Evolutionary conservation across 2,113 vertebrate genomes (phyloP).

Genomic region (Scalopus aquaticus): DNA sequence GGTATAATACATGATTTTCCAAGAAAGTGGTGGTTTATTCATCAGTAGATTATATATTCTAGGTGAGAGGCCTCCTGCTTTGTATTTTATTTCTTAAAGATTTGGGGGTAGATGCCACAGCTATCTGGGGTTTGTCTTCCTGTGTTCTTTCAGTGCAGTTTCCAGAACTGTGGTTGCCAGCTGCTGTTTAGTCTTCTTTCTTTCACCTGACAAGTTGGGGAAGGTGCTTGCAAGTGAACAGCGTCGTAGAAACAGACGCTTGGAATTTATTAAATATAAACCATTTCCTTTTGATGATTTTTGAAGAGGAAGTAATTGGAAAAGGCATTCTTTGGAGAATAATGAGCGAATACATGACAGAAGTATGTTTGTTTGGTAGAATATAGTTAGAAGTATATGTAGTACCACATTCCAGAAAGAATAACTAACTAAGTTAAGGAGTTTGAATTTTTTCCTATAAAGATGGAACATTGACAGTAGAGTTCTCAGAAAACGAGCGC

Average conservation of each 20-base stretch:
- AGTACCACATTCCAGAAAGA: neutral
- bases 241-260: conserved; percentile 20
- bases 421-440: neutral
- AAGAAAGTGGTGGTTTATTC: conserved; percentile 35
- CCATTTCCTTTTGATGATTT: conserved; percentile 13
- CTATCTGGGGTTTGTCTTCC: neutral
- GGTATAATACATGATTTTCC: neutral
- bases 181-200: neutral
- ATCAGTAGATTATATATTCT: neutral
- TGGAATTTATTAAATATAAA: conserved; percentile 20
- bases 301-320: neutral
- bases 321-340: conserved; percentile 36
- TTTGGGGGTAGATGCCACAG: neutral
- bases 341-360: neutral
- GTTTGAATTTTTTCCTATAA: conserved; percentile 12
- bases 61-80: neutral
- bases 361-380: conserved; percentile 40
- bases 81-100: conserved; percentile 21
- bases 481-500: neutral
- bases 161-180: neutral
- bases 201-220: neutral
- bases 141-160: neutral
- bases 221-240: conserved; percentile 3
- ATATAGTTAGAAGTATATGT: conserved; percentile 1
- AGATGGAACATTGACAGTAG: neutral